Evolutionary conservation across 2,888 invertebrate species (phyloP).

Genomic region (Eudemis profundana): DNA sequence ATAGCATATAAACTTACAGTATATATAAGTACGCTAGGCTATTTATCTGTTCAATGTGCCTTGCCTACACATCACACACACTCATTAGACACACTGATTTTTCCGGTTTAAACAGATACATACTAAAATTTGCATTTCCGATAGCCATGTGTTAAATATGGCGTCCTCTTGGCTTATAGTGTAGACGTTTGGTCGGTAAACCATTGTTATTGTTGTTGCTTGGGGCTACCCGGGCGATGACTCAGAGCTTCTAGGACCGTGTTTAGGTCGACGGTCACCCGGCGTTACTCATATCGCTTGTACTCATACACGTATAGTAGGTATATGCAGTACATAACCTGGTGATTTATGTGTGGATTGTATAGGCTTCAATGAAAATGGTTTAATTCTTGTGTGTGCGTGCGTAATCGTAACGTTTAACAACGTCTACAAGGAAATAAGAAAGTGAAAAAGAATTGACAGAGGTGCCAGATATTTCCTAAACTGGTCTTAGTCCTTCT

Average conservation of each 20-base stretch:
- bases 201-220: slow-evolving; percentile 16
- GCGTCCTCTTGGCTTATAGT: not conserved
- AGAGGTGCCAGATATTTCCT: too few species aligned
- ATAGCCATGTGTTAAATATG: slow-evolving; percentile 15
- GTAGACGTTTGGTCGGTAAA: not conserved
- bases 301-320: not conserved
- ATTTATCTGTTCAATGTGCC: too few species aligned
- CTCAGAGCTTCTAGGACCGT: slow-evolving; percentile 11
- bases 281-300: slow-evolving; percentile 18
- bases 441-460: too few species aligned
- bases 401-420: too few species aligned
- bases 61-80: too few species aligned
- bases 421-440: too few species aligned
- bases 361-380: slow-evolving; percentile 14
- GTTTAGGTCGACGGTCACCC: slow-evolving; percentile 12
- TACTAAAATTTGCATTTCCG: not conserved
- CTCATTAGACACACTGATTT: too few species aligned
- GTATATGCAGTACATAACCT: too few species aligned
- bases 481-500: too few species aligned
- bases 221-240: slow-evolving; percentile 6
- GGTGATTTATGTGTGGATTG: slow-evolving; percentile 17
- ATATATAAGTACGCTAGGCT: too few species aligned
- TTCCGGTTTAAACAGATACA: too few species aligned
- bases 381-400: slow-evolving; percentile 9
- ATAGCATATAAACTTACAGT: too few species aligned